Conservation (phyloP, 2,113 vertebrate species). For the Leiothrix lutea region DNA sequence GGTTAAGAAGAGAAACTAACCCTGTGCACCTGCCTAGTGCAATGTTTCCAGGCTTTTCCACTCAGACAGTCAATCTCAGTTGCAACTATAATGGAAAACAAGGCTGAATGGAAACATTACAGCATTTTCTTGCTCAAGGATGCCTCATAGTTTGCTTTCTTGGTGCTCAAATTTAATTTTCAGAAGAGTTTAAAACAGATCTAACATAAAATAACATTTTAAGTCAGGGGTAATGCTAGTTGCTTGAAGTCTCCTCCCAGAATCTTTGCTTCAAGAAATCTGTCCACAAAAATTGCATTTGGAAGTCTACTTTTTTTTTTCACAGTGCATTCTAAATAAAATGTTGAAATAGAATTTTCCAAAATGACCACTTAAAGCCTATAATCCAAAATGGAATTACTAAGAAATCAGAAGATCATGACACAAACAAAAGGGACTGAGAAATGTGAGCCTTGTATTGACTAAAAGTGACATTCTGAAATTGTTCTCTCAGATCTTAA, state of each 20-base stretch:
- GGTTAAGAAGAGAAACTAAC: neutral
- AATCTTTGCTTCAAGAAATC: neutral
- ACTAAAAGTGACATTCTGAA: slow-evolving; percentile 37
- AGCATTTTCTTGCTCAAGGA: neutral
- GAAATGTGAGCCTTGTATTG: neutral
- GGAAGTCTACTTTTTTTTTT: neutral
- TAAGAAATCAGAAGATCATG: neutral
- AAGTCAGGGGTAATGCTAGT: neutral
- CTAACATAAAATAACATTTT: neutral
- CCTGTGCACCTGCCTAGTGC: neutral
- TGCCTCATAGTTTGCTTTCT: neutral
- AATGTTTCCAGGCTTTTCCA: neutral
- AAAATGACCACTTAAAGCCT: neutral
- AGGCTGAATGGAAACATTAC: neutral
- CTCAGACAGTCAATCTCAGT: neutral
- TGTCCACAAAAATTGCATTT: neutral
- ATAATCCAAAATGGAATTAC: neutral
- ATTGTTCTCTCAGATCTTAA: slow-evolving; percentile 50
- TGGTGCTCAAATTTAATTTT: neutral
- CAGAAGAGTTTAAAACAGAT: neutral
- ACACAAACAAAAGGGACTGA: neutral
- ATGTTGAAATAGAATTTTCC: neutral
- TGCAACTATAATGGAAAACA: neutral
- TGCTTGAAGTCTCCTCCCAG: neutral
- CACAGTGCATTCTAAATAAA: neutral